Base-by-base conservation (phyloP, 2,888 invertebrate species). In the Pterostichus madidus region DNA sequence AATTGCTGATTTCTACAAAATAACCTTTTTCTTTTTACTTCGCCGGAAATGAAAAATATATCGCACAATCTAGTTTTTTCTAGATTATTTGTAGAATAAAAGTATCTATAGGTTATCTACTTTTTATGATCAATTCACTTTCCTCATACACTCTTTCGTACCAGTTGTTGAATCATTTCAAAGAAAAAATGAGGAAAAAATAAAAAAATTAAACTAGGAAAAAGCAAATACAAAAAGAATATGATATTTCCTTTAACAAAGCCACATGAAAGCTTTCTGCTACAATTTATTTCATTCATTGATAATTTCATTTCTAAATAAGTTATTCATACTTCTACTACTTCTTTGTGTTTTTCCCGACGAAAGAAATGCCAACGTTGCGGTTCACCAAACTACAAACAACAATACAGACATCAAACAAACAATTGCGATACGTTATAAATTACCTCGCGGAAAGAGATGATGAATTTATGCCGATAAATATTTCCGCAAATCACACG, bases 41-140 rank as follows among this genome's bases (percentile, higher is more conserved):
- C 39, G 17, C 68, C 64, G 68, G 68, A 71, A 71, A 71, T 71
- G 68, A 71, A 71, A 71, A 71, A 71, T 44, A 71, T 44, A 71
- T 71, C 68, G 39, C 5, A 15, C 8, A 17, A 71, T 71, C 68
- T 39, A 71, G 15, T 17, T 71, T 71, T 44, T 44, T 71, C 15
- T 44, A 39, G 68, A 44, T 71, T 71, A 68, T 39, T 68, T 68
- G 32, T 15, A n/a, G 39, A 56, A 61, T 35, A 39, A 11, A 64
- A 64, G 59, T 59, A 24, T 59, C 59, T 59, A 59, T 59, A 15
- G 59, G 24, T 11, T 24, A n/a, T 46, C 53, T 17, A 6, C 13
- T 24, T 24, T 24, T 24, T 24, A 24, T 1, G 24, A 24, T 24
- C 24, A 3, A 3, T 24, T 24, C 24, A 24, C 3, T 24, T 24